Evolutionary conservation across 1,140 invertebrate genomes (phyloP), one percentile per base, ranked within the genome.

Genomic region (Philopotamus ludificatus): DNA sequence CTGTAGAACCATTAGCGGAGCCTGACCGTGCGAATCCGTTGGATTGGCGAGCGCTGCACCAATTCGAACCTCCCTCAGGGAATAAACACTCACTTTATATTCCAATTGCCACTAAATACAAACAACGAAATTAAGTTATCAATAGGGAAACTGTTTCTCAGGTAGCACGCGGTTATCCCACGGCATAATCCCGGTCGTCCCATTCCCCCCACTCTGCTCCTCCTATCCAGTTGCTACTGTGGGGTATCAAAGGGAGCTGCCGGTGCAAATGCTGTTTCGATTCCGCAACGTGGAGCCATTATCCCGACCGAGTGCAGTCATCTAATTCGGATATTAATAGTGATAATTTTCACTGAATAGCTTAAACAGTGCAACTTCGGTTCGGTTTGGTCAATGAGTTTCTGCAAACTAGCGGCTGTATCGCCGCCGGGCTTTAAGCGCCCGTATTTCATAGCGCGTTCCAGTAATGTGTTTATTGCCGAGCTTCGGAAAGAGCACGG

Each of bases 311-410:
- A 47, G 44, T 15, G 25, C n/a, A 54, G 34, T 26, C 61, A 51
- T 53, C 63, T 65, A 58, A 65, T 66, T 60, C 39, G 34, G 57
- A 60, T 60, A 66, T 66, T 60, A 60, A 66, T 54, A 42, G 57
- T 45, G 55, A 66, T 66, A 66, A 66, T 66, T 58, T 51, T 55
- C 55, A 34, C 57, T 47, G 49, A 23, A 61, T 20, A 53, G 47
- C 49, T 39, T 55, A 47, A n/a, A 47, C 44, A 66, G 42, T 61
- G 64, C 64, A 66, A 66, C 45, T 60, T 61, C 28, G 53, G 59
- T 58, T 59, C 25, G 64, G 57, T 49, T 49, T 60, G 64, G 64
- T 66, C 64, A 66, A 49, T 66, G 59, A 66, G 44, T 20, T 16
- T 47, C 44, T 47, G 18, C 4, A 47, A 47, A 20, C 18, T 47